phyloP scores from a whole-genome alignment of 2,113 vertebrate species.

The Tachycineta bicolor region DNA sequence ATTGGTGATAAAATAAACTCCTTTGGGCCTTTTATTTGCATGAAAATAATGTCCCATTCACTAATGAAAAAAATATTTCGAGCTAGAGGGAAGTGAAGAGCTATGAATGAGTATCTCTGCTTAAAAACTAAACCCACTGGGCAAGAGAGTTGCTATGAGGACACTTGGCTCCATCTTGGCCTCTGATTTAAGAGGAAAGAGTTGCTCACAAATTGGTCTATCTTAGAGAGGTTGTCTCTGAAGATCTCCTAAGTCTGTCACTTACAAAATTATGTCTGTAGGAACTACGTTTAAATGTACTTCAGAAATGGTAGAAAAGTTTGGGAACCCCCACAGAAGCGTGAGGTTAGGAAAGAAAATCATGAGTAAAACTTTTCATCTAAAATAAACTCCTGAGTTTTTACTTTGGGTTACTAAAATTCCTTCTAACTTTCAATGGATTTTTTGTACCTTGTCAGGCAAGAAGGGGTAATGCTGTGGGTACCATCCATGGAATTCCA shows the following conservation, averaged over 20 bases:
- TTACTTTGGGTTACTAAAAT: neutral
- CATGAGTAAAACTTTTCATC: rapidly evolving
- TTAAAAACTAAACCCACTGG: neutral
- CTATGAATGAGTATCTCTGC: neutral
- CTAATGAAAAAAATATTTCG: neutral
- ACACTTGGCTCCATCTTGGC: neutral
- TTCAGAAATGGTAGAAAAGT: neutral
- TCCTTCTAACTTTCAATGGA: rapidly evolving
- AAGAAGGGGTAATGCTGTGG: neutral
- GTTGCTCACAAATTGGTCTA: neutral
- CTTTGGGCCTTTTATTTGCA: neutral
- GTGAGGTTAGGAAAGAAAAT: neutral
- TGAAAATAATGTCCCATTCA: neutral
- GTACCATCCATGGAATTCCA: neutral
- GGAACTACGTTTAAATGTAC: neutral
- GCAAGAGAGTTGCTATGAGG: neutral
- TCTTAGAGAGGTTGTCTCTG: neutral
- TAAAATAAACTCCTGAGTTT: neutral
- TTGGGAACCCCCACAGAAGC: neutral
- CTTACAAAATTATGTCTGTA: neutral
- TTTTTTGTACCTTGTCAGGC: neutral
- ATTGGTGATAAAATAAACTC: neutral
- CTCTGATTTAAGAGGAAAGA: neutral
- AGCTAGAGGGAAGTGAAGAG: neutral
- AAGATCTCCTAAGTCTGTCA: neutral